Evolutionary conservation across 2,113 vertebrate genomes (phyloP).

Genomic region (Panthera tigris): DNA sequence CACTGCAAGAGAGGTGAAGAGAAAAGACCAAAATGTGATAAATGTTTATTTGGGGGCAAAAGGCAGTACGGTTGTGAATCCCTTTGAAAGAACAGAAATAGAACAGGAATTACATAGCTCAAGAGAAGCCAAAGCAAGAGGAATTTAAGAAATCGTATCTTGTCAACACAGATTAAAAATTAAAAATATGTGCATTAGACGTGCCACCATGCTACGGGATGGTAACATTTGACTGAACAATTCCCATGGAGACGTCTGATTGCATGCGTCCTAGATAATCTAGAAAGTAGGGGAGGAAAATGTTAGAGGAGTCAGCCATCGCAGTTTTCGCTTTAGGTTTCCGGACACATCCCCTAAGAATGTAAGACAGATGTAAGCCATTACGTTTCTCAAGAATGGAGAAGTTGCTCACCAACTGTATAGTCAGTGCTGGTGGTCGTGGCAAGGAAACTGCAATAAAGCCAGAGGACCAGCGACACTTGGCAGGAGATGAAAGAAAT

Average conservation of each 20-base stretch:
- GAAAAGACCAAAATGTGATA: not conserved
- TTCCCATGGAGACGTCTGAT: accelerated
- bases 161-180: not conserved
- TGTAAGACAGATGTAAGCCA: not conserved
- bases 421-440: no score
- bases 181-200: not conserved
- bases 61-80: not conserved
- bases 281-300: not conserved
- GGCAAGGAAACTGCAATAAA: not conserved
- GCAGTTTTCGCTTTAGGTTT: not conserved
- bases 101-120: not conserved
- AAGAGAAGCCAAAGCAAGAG: not conserved
- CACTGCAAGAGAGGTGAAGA: not conserved
- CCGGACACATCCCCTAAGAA: not conserved
- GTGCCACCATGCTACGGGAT: not conserved
- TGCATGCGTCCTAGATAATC: not conserved
- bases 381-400: not conserved
- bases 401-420: not conserved
- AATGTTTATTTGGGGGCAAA: not conserved
- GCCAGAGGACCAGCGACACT: not conserved
- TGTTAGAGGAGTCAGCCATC: not conserved
- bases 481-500: not conserved
- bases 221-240: not conserved
- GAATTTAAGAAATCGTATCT: not conserved
- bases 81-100: not conserved